Percentiles rank a stretch among this genome's conserved stretches.
phyloP scores from a whole-genome alignment of 2,797 vertebrate genomes.

The Sternotherus odoratus region DNA sequence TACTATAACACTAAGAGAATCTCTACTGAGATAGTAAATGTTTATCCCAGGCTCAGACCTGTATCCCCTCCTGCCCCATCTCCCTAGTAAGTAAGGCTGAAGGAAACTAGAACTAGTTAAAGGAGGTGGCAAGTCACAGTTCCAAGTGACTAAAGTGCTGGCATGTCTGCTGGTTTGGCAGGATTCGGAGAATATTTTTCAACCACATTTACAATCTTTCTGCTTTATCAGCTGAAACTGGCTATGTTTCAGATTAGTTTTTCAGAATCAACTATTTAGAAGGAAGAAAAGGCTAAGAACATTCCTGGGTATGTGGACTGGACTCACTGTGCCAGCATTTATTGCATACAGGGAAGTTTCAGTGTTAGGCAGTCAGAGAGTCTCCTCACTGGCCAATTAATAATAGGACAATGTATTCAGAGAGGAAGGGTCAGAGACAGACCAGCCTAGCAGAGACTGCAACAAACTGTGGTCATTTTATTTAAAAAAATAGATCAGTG shows the following conservation, averaged over 20 bases:
- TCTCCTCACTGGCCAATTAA: background rate
- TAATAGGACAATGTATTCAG: background rate
- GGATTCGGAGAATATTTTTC: background rate
- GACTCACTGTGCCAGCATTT: background rate
- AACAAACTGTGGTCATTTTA: background rate
- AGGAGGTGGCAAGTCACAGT: background rate
- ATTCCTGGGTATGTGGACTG: background rate
- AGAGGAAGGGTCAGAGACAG: background rate
- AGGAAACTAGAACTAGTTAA: background rate
- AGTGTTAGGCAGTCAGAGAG: background rate
- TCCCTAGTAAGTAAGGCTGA: background rate
- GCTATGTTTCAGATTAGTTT: background rate
- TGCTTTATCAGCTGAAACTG: background rate
- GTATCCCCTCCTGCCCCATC: background rate
- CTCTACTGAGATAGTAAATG: fast-evolving
- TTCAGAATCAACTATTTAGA: background rate
- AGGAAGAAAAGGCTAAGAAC: background rate
- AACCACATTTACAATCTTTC: background rate
- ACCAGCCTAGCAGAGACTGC: background rate
- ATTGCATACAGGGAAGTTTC: background rate
- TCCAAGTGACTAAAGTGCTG: background rate
- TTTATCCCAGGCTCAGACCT: background rate
- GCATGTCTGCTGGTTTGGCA: background rate
- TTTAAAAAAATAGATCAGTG: background rate
- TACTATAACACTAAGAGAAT: background rate